Base-by-base conservation (phyloP, 2,113 vertebrate species). In the Albula glossodonta region DNA sequence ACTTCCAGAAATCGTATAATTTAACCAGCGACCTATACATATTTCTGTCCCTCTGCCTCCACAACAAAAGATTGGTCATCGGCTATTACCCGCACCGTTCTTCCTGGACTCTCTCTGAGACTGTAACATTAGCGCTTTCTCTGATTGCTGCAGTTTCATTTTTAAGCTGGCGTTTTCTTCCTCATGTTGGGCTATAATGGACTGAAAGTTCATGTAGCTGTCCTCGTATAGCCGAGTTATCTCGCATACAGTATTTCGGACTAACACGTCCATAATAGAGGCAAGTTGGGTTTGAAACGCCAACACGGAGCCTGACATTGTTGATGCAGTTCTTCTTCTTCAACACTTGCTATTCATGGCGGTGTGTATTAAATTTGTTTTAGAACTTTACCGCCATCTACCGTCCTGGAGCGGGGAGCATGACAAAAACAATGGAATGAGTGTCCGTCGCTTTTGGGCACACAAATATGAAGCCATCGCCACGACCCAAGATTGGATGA, bases 231-330 rank as follows among this genome's bases (percentile, higher is more conserved):
- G 15, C 51, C 66, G 57, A 12, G 85, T 86, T 50, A 86, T 77
- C 31, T 86, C 85, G 51, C 80, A 82, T 63, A 86, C 85, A 3
- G 85, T 57, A 63, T 81, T 82, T 17, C 63, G 79, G 25, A 86
- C 85, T 57, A 86, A 57, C 6, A 82, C 51, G 79, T 86, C 85
- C 80, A 86, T 81, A 50, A 86, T n/a, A 80, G 85, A 81, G 51
- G 85, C 80, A 51, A 86, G 85, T 79, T 86, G 85, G 49, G 25
- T 86, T 63, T 86, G 85, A 66, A 86, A 86, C n/a, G 80, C 80
- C 25, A 82, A 80, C 49, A 81, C 85, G 12, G 85, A 25, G 50
- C 63, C 79, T n/a, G 80, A 49, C 80, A 86, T 86, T 80, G 80
- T 81, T n/a, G 19, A n/a, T 25, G 51, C 80, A 50, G 78, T 79